Evolutionary conservation across 35 echinoderm and acorn worm species (phyloP), one percentile per base, ranked within the genome.

Genomic region (Holothuria glaberrima): DNA sequence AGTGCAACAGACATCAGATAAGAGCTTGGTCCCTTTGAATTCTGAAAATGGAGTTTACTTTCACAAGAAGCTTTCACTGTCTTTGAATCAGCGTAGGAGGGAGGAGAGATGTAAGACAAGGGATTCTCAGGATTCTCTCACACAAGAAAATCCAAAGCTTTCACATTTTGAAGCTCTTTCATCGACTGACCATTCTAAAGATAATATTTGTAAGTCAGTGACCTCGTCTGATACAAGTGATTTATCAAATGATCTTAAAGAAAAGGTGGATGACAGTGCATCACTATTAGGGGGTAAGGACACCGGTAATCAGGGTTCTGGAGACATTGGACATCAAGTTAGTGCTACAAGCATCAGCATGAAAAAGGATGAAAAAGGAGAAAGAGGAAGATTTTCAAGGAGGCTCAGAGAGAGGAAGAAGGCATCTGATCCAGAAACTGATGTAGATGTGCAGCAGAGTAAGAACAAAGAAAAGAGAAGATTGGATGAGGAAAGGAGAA

Each of bases 21-120:
- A 63, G 58, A 63, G 13, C 21, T 32, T 30, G 12, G 30, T 28
- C 12, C 33, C 80, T 29, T 57, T 61, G 2, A 36, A 32, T 31
- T 54, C 54, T 58, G 80, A 84, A 84, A 84, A 84, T 62, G 80
- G 80, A 10, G 58, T 84, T 36, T 84, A 84, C 32, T 84, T 84
- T 52, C 80, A 84, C 27, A 84, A 84, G 57, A 84, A 84, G 32
- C 80, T 84, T 22, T 84, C 80, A 30, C 34, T 48, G 16, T 84
- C 80, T 18, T 57, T 84, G 33, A 34, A 48, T 27, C 80, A 84
- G 57, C 27, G 80, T 5, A 48, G 80, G 9, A 84, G 80, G 56
- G 80, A 84, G 80, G 80, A 58, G 32, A 59, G 80, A 59, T 61
- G 54, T 38, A 84, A 84, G 34, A 19, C 80, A 1, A 54, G 50